Conservation (phyloP, 2,797 vertebrate species). For the Ciconia nigra region DNA sequence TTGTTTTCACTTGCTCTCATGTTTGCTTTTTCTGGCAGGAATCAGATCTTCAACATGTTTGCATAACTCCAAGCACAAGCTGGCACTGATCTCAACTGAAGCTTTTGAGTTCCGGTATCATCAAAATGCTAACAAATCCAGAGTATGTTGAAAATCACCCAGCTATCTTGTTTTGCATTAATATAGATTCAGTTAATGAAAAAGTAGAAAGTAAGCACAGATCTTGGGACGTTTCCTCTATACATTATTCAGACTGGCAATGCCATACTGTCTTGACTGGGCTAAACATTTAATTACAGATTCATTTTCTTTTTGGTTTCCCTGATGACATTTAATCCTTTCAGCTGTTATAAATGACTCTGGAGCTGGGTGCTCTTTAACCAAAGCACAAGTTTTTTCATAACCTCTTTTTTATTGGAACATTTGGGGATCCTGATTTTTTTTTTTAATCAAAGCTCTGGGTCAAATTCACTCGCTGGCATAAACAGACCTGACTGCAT, state of each 20-base stretch:
- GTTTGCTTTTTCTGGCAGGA: constrained; percentile 2
- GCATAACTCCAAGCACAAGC: neutral
- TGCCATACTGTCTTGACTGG: constrained; percentile 16
- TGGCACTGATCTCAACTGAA: neutral
- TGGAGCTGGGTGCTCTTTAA: constrained; percentile 20
- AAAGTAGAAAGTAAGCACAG: neutral
- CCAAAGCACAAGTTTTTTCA: constrained; percentile 10
- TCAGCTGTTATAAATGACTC: constrained; percentile 46
- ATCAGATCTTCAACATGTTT: neutral
- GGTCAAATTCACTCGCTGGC: constrained; percentile 33
- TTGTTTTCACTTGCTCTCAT: neutral
- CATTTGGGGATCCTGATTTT: neutral
- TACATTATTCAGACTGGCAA: constrained; percentile 52
- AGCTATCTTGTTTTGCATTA: constrained; percentile 1
- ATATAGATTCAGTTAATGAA: neutral
- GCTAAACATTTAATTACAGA: constrained; percentile 61
- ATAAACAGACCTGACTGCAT: constrained; percentile 9
- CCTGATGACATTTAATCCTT: constrained; percentile 60
- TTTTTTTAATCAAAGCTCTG: constrained; percentile 44
- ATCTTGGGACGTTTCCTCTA: constrained; percentile 1
- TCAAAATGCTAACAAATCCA: constrained; percentile 9
- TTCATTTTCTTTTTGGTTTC: constrained; percentile 50
- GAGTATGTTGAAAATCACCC: neutral
- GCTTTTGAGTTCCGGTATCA: neutral
- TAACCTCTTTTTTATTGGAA: constrained; percentile 23